These are phyloP conservation scores for Papilio xuthus DNA, from an alignment of 1,140 invertebrate genomes.

Conservation along the genomic window DNA sequence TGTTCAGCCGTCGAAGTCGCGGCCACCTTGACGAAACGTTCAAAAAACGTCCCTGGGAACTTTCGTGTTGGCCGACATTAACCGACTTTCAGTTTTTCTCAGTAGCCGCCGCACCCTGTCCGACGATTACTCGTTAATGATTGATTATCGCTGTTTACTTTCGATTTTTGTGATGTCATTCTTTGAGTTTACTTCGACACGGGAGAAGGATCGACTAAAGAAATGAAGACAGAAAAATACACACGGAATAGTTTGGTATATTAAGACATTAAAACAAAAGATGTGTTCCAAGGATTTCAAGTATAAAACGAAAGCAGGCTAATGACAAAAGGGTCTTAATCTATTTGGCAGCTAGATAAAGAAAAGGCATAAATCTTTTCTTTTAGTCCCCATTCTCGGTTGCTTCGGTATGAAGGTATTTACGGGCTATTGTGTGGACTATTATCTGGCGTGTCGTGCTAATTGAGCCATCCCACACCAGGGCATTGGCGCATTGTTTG, in stretches of 20 bases:
- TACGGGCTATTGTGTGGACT: slow-evolving; percentile 66
- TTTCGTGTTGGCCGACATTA: slow-evolving; percentile 64
- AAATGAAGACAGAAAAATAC: neutral
- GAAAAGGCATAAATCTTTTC: slow-evolving; percentile 47
- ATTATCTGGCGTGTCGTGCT: slow-evolving; percentile 69
- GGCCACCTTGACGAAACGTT: slow-evolving; percentile 64
- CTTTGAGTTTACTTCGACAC: slow-evolving; percentile 51
- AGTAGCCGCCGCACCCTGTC: slow-evolving; percentile 41
- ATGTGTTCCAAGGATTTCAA: neutral
- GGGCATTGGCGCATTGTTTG: slow-evolving; percentile 67
- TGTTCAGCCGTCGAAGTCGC: slow-evolving; percentile 60
- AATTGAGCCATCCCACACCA: slow-evolving; percentile 78
- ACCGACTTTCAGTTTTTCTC: slow-evolving; percentile 62
- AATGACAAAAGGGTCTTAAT: slow-evolving; percentile 33
- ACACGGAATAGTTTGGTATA: neutral
- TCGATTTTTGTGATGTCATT: slow-evolving; percentile 62
- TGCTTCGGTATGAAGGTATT: slow-evolving; percentile 56
- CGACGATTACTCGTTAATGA: slow-evolving; percentile 68
- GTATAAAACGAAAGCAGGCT: neutral
- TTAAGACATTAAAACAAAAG: neutral
- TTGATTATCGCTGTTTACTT: slow-evolving; percentile 73
- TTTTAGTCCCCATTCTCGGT: slow-evolving; percentile 41
- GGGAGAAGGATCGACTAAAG: slow-evolving; percentile 4
- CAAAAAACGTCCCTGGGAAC: slow-evolving; percentile 64
- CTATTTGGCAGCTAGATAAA: slow-evolving; percentile 35